Evolutionary conservation across 2,113 vertebrate genomes (phyloP), one percentile per base, ranked within the genome.

Genomic region (Rhinoptilus africanus): DNA sequence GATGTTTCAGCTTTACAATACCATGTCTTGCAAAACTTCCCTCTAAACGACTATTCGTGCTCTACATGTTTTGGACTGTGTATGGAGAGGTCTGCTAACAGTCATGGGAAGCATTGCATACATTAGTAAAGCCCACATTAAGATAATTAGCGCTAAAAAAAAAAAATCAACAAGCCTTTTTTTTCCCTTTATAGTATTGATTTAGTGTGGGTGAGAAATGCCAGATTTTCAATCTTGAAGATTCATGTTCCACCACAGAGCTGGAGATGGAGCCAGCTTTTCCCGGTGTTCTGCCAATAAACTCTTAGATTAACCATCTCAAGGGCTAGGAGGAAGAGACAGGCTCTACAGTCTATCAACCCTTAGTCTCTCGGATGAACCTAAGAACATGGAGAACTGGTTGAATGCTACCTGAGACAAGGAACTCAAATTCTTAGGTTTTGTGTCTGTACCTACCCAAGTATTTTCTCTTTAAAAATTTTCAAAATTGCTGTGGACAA

Each of bases 1-100:
- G 94, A 96, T 94, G 92, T 95, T 94, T 94, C 69, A 84, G 89
- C 87, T 96, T 95, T 96, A 95, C 79, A 95, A 72, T 88, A 79
- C 89, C 51, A 51, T 15, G 60, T 84, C 92, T 95, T 96, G 92
- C 91, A 96, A 96, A 97, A 97, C 85, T 82, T 95, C 82, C 69
- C 56, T 88, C 84, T 76, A 83, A 94, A 94, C 0, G 4, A 57
- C 81, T 88, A 72, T 80, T 92, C 51, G 57, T 94, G 91, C 85
- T 92, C 78, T 79, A 59, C 89, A 94, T 89, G 91, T 85, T 95
- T 94, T 96, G 94, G 87, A 96, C 87, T 62, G 77, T 47, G 86
- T 76, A 85, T 32, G 71, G 41, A 71, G 48, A 88, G 91, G 67
- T 96, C 94, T 95, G 94, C 83, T 95, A 92, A 68, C 57, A 96